Conservation (phyloP, 2,113 vertebrate genomes). For the Polypterus bichir region DNA sequence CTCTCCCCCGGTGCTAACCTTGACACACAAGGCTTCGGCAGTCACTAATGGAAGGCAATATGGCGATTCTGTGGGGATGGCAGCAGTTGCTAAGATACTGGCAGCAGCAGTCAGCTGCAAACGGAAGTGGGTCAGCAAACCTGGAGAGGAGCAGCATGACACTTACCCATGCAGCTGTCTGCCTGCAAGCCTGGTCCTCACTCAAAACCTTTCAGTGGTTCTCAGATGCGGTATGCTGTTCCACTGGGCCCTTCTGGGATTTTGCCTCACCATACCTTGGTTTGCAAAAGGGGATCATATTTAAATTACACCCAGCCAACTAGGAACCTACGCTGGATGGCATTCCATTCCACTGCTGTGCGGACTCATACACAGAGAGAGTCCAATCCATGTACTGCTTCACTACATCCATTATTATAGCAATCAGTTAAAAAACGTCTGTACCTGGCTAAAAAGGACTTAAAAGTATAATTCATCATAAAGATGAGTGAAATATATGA, state of each 20-base stretch:
- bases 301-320: too few relatives aligned
- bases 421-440: too few relatives aligned
- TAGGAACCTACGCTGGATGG: too few relatives aligned
- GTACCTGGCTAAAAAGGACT: too few relatives aligned
- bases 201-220: not conserved
- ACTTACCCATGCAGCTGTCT: conserved; percentile 77
- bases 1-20: conserved; percentile 40
- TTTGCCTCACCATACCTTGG: too few relatives aligned
- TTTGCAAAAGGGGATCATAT: too few relatives aligned
- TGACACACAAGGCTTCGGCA: conserved; percentile 56
- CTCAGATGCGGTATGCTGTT: not conserved
- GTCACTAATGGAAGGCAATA: conserved; percentile 81
- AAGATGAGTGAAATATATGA: too few relatives aligned
- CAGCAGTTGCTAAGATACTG: conserved; percentile 99
- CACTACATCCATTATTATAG: too few relatives aligned
- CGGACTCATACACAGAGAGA: too few relatives aligned
- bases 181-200: conserved; percentile 4
- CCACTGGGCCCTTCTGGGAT: not conserved
- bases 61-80: conserved; percentile 92
- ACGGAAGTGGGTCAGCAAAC: conserved; percentile 93
- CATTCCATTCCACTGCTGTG: too few relatives aligned
- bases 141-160: conserved; percentile 89
- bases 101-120: conserved; percentile 72
- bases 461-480: too few relatives aligned
- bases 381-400: too few relatives aligned